A percentile compares a stretch with the other conserved stretches of the same genome.
Evolutionary conservation across 2,797 vertebrate genomes (phyloP).

Genomic region (Mycteria americana): DNA sequence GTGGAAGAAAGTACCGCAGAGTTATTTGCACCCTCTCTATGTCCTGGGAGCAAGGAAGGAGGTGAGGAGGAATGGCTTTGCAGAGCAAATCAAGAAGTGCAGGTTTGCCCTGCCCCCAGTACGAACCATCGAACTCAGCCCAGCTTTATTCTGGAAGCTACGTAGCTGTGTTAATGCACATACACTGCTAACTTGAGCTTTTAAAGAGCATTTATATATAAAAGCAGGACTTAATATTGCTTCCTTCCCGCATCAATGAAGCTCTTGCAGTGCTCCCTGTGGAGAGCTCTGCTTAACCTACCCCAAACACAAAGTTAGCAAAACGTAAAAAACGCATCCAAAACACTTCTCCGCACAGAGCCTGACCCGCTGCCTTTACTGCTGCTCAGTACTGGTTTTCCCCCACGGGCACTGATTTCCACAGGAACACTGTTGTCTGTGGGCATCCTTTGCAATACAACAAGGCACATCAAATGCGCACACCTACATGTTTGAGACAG

Average conservation of each 20-base stretch:
- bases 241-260: background rate
- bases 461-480: fast-evolving
- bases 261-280: background rate
- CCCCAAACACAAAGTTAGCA: background rate
- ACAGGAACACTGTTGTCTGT: fast-evolving
- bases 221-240: background rate
- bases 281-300: background rate
- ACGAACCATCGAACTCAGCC: fast-evolving
- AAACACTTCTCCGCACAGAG: fast-evolving
- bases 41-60: background rate
- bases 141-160: background rate
- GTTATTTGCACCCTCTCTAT: fast-evolving
- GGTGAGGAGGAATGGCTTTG: background rate
- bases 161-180: too few relatives aligned
- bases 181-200: background rate
- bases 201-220: background rate
- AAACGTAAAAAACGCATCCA: background rate
- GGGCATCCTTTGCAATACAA: background rate
- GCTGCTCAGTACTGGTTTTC: background rate
- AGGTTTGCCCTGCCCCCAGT: background rate
- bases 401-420: fast-evolving
- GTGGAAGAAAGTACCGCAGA: fast-evolving
- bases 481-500: fast-evolving
- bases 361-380: background rate
- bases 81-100: background rate